Evolutionary conservation across 37 sponge, comb jelly and placozoan genomes (phyloP), one percentile per base, ranked within the genome.

Genomic region (Oopsacas minuta): DNA sequence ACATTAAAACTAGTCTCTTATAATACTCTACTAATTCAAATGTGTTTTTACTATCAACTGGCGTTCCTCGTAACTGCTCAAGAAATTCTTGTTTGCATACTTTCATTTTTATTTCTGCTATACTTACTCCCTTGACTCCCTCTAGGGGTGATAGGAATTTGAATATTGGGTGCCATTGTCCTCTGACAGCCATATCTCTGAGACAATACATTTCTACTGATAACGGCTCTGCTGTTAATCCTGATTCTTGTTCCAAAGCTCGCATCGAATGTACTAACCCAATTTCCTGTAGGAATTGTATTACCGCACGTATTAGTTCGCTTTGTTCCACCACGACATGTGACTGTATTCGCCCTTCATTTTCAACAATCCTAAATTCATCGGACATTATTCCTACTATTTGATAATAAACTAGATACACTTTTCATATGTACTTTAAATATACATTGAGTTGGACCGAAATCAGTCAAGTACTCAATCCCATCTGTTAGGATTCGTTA

Each of bases 131-230:
- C 37, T n/a, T 85, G 0, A 36, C 36, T 34, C 53, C 36, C 20
- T 53, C 36, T 1, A 91, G 87, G 0, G 83, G 87, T 30, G 83
- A 30, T 39, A 95, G 22, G 39, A 82, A 88, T 23, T 88, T 83
- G 0, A 86, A 32, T 30, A 92, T 61, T 37, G 88, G 88, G n/a
- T 84, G 52, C 93, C 91, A 95, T 25, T 88, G 53, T 0, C 96
- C 96, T 17, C 52, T 52, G 75, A 91, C 37, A 0, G 86, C 49
- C 46, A 95, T 53, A 37, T 91, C 91, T 82, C 91, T 83, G 37
- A 94, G 69, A 81, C 84, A 89, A n/a, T 34, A 32, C 1, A 92
- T 30, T n/a, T 90, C 90, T 49, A 83, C 32, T 10, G 92, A 86
- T 20, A 87, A 37, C 17, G 86, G 38, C n/a, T 61, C 32, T 0